Percentiles rank a stretch among this genome's conserved stretches.
Evolutionary conservation across 2,797 vertebrate genomes (phyloP).

Genomic region (Gymnodraco acuticeps): DNA sequence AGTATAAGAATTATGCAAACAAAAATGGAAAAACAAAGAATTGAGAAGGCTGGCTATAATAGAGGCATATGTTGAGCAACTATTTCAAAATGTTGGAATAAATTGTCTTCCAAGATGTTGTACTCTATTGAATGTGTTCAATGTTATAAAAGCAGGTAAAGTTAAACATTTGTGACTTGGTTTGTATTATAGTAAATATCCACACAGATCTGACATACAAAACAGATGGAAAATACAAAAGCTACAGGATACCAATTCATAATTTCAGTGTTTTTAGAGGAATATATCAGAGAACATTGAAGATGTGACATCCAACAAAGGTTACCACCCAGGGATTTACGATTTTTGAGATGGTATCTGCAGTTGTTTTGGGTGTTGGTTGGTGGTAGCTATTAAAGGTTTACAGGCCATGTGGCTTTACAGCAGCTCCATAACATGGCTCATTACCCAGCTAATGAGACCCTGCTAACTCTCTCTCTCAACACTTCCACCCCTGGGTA

Average conservation of each 20-base stretch:
- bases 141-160: not conserved
- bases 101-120: not conserved
- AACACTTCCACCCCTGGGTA: constrained; percentile 57
- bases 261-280: not conserved
- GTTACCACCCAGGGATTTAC: not conserved
- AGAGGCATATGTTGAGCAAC: not conserved
- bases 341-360: not conserved
- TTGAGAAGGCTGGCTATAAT: not conserved
- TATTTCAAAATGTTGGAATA: not conserved
- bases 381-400: constrained; percentile 72
- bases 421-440: constrained; percentile 72
- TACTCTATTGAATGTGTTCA: not conserved
- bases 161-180: not conserved
- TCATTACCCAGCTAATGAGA: constrained; percentile 85
- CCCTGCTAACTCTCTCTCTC: constrained; percentile 62
- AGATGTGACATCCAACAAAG: not conserved
- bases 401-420: constrained; percentile 77
- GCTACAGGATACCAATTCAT: not conserved
- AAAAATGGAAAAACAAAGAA: not conserved
- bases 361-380: constrained; percentile 55
- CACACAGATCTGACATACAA: not conserved
- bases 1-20: not conserved
- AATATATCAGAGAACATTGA: not conserved
- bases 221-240: not conserved
- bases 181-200: not conserved